Conservation (phyloP, 1,140 invertebrate genomes). For the Drosophila sechellia region DNA sequence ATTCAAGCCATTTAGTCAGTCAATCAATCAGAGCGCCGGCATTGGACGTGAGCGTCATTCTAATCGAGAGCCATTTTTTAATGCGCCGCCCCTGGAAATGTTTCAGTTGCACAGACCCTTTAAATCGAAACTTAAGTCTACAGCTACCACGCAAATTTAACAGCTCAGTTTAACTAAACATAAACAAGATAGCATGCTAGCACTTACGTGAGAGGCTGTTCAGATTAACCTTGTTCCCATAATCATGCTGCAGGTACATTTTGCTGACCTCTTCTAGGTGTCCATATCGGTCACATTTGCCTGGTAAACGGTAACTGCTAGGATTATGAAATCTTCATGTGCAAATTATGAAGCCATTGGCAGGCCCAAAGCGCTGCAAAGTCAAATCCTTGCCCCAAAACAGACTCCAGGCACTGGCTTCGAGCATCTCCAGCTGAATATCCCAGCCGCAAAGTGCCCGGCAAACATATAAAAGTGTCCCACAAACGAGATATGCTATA, state of each 20-base stretch:
- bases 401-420: slow-evolving; percentile 4
- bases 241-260: slow-evolving; percentile 2
- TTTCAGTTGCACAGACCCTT: slow-evolving; percentile 15
- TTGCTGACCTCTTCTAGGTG: slow-evolving; percentile 4
- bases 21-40: slow-evolving; percentile 69
- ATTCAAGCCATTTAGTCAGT: slow-evolving; percentile 81
- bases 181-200: slow-evolving; percentile 8
- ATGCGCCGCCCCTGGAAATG: slow-evolving; percentile 45
- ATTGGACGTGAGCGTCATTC: slow-evolving; percentile 66
- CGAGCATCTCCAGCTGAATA: slow-evolving; percentile 12
- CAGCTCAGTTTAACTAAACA: not conserved
- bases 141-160: not conserved
- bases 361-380: slow-evolving; percentile 14
- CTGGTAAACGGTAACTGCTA: slow-evolving; percentile 1
- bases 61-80: slow-evolving; percentile 69
- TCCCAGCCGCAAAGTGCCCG: slow-evolving; percentile 41
- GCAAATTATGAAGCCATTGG: slow-evolving; percentile 57
- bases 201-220: not conserved
- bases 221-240: not conserved
- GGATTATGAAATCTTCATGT: slow-evolving; percentile 31
- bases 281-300: slow-evolving; percentile 11
- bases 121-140: slow-evolving; percentile 24
- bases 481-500: slow-evolving; percentile 53
- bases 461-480: slow-evolving; percentile 56
- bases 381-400: slow-evolving; percentile 28